Conservation (phyloP, 2,888 invertebrate species). For the Scelioninae gen. 1 region DNA sequence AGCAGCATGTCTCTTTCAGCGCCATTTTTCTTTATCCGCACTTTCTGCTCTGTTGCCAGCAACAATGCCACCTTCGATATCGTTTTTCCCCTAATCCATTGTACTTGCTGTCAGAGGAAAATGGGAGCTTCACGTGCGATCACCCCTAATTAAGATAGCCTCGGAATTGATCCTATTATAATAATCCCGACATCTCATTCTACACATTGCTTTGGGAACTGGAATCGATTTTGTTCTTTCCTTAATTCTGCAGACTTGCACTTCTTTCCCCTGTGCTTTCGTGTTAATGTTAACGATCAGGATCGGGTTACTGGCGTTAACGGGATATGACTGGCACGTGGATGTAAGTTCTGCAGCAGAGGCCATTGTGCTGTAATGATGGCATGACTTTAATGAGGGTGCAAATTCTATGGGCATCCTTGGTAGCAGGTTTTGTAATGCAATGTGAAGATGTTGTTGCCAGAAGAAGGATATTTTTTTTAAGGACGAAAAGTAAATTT, state of each 20-base stretch:
- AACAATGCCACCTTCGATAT: constrained; percentile 34
- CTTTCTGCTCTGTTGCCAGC: constrained; percentile 12
- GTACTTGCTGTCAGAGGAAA: constrained; percentile 47
- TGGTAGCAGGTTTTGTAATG: background rate
- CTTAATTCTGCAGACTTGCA: constrained; percentile 30
- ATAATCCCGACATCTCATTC: constrained; percentile 42
- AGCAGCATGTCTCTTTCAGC: background rate
- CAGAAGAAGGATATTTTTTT: too few species aligned
- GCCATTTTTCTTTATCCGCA: constrained; percentile 36
- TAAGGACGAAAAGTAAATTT: too few species aligned
- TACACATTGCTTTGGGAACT: constrained; percentile 22
- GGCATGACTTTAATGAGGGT: constrained; percentile 19
- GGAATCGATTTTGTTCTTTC: constrained; percentile 30
- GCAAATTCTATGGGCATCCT: constrained; percentile 1
- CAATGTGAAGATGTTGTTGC: background rate
- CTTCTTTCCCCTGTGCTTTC: constrained; percentile 23
- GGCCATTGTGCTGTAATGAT: constrained; percentile 6
- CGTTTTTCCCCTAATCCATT: constrained; percentile 33
- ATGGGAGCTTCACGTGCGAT: constrained; percentile 52
- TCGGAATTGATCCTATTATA: constrained; percentile 49
- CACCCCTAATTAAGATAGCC: constrained; percentile 54
- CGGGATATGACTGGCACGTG: constrained; percentile 45
- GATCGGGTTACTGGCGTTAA: constrained; percentile 39
- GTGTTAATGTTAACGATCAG: constrained; percentile 37
- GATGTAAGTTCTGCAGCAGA: background rate